Base-by-base conservation (phyloP, 37 sponge, comb jelly and placozoan species). In the Ianthella basta region DNA sequence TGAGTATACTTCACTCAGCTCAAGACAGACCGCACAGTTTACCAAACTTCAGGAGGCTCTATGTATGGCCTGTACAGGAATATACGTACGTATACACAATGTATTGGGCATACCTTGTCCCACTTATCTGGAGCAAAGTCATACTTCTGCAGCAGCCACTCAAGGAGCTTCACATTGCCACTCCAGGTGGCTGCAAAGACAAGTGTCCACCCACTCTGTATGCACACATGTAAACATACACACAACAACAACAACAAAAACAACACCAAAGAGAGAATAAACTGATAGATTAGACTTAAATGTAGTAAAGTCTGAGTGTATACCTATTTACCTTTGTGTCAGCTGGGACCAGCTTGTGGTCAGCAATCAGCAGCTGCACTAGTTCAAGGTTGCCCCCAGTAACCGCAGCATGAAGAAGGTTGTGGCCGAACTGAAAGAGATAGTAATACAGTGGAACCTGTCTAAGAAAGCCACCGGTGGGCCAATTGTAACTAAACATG, bases 331-430 rank as follows among this genome's bases (percentile, higher is more conserved):
- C 70, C 70, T 69, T 69, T 30, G 34, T n/a, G 19, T 18, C 34
- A 3, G 70, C 18, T 32, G 70, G 70, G 29, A 35, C 29, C 35
- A 69, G 29, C 33, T 69, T 30, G 70, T 18, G 18, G 1, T n/a
- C 34, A 32, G 29, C 4, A n/a, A 69, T 35, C 27, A 69, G 35
- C 4, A 30, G 27, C 34, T 69, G 29, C 18, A 69, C 70, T 30
- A 69, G 70, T n/a, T 69, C 70, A 69, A 69, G 6, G 70, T 69
- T 69, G 18, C 70, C 70, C 29, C 70, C 34, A 32, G 19, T 69
- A 1, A 35, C 70, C 10, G 70, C 70, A 32, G 70, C 27, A 30
- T 69, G 34, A 1, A 69, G 34, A 16, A 69, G 70, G 34, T 69
- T 69, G 4, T 35, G 70, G 1, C 70, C 70, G 15, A 27, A 32